Evolutionary conservation across 1,140 invertebrate species (phyloP), one percentile per base, ranked within the genome.

Genomic region (Nebria ingens): DNA sequence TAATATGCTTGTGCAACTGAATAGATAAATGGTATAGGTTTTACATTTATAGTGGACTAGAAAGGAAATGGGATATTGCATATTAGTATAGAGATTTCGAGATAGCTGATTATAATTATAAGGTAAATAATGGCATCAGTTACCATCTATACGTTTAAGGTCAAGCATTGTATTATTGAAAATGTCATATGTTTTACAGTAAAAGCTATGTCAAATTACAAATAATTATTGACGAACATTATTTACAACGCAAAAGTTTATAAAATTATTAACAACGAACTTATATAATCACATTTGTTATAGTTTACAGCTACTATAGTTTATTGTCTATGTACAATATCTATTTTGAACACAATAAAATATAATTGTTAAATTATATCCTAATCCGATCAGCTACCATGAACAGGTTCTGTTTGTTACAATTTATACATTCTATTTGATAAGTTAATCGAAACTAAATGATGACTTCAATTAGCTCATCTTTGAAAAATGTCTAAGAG

Each of bases 21-120:
- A 12, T 9, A 45, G 15, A 45, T 12, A 45, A 12, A 45, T 45
- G 15, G 9, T 17, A 12, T 45, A n/a, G n/a, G 15, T 4, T 45
- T 9, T 45, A 45, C 17, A 11, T 45, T 45, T 45, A 45, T 45
- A 45, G 6, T 45, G 6, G 40, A 9, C 17, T 45, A 11, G 17
- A 45, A 17, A 45, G 40, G 40, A 45, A 45, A 45, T 45, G 15
- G 15, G 17, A 45, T 45, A n/a, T n/a, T n/a, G n/a, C n/a, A n/a
- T n/a, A 45, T 45, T 45, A 45, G 40, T 11, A 45, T 9, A 45
- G 9, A 9, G 6, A 45, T 45, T 45, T 45, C 3, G 15, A 12
- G 40, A 45, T 45, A 45, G 17, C 15, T 45, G 3, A 17, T 12
- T 45, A 17, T 17, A 45, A 45, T 45, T 45, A 17, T 45, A 34